Conservation (phyloP, 2,797 vertebrate genomes). For the Allobates femoralis region DNA sequence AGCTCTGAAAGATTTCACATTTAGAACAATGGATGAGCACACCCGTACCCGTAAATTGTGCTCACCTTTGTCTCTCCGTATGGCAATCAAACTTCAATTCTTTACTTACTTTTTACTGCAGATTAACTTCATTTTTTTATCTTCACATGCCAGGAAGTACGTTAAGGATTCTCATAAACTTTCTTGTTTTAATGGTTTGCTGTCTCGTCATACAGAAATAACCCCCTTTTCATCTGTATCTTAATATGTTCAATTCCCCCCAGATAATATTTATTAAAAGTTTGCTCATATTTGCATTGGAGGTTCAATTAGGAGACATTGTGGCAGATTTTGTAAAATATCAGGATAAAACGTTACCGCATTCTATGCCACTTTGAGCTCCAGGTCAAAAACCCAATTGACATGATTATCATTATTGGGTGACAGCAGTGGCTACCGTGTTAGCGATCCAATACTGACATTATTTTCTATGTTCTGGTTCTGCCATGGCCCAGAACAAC, state of each 20-base stretch:
- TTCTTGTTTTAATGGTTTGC: conserved; percentile 60
- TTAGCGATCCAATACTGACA: too few species aligned
- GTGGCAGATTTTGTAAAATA: too few species aligned
- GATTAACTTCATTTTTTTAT: conserved; percentile 63
- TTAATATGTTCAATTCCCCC: conserved; percentile 62
- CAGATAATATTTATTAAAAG: neutral
- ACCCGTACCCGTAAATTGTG: conserved; percentile 67
- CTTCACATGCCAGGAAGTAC: conserved; percentile 63
- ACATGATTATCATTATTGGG: too few species aligned
- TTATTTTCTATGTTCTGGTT: too few species aligned
- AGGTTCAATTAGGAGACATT: too few species aligned
- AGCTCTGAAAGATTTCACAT: conserved; percentile 75
- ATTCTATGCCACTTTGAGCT: too few species aligned
- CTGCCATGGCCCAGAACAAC: too few species aligned
- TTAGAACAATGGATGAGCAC: conserved; percentile 70
- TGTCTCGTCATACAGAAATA: conserved; percentile 63
- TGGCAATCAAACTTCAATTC: conserved; percentile 64
- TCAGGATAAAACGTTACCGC: too few species aligned
- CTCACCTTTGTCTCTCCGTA: conserved; percentile 69
- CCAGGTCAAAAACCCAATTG: too few species aligned
- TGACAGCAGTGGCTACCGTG: too few species aligned
- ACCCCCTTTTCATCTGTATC: conserved; percentile 23
- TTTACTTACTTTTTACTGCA: conserved; percentile 61
- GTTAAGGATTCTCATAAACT: conserved; percentile 35
- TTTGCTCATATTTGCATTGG: neutral